phyloP scores from a whole-genome alignment of 2,888 invertebrate species.

The Lochmaea crataegi region DNA sequence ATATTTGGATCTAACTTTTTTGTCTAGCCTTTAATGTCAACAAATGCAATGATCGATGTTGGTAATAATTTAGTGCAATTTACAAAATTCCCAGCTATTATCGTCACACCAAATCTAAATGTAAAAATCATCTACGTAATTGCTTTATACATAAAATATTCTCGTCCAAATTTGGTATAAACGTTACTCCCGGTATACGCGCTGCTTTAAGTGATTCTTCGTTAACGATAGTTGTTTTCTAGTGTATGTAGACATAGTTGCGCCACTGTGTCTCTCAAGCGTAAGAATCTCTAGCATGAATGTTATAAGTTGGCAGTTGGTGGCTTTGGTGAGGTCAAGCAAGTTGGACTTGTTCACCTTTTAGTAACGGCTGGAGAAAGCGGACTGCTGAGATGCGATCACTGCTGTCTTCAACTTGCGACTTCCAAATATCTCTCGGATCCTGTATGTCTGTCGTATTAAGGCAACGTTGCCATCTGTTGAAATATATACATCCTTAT shows the following conservation, averaged over 20 bases:
- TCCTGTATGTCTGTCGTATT: conserved; percentile 43
- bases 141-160: too few relatives aligned
- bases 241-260: conserved; percentile 20
- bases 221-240: conserved; percentile 12
- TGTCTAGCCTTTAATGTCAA: too few relatives aligned
- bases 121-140: too few relatives aligned
- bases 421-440: conserved; percentile 49
- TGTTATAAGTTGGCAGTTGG: conserved; percentile 36
- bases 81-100: too few relatives aligned
- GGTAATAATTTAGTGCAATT: background rate
- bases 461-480: conserved; percentile 20
- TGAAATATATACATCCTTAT: background rate
- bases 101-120: too few relatives aligned
- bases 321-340: conserved; percentile 58
- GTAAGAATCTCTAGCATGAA: conserved; percentile 48
- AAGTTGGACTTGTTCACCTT: conserved; percentile 58
- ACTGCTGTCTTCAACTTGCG: conserved; percentile 47
- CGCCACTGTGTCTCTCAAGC: conserved; percentile 43
- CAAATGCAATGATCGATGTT: background rate
- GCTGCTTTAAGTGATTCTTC: background rate
- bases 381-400: conserved; percentile 49
- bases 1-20: too few relatives aligned
- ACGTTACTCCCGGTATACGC: too few relatives aligned
- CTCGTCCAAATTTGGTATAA: background rate
- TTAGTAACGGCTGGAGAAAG: conserved; percentile 58